Evolutionary conservation across 2,113 vertebrate genomes (phyloP).

Genomic region (Piaya cayana): DNA sequence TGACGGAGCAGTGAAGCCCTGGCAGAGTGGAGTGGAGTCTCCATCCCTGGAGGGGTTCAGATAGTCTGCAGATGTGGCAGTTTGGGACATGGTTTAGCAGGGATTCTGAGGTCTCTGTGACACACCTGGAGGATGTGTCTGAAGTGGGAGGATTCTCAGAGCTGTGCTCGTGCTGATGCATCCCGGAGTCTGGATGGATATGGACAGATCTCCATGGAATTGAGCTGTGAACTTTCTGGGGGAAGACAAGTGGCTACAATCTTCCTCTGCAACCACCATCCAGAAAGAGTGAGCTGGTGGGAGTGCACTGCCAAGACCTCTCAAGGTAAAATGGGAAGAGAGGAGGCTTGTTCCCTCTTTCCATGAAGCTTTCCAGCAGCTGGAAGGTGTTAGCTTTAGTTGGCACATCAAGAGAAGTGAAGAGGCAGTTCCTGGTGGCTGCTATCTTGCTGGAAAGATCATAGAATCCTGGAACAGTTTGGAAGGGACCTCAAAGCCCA

Average conservation of each 20-base stretch:
- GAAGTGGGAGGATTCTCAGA: neutral
- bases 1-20: too few relatives aligned
- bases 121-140: neutral
- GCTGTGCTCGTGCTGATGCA: neutral
- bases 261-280: neutral
- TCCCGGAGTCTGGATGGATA: accelerated
- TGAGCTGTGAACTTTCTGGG: accelerated
- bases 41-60: too few relatives aligned
- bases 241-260: neutral
- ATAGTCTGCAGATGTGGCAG: too few relatives aligned
- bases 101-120: neutral
- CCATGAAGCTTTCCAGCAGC: neutral
- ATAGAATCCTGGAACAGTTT: too few relatives aligned
- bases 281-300: neutral
- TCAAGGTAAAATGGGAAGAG: neutral
- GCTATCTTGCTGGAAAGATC: neutral
- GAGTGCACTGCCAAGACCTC: neutral
- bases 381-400: neutral
- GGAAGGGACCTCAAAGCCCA: too few relatives aligned
- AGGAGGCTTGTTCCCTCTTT: neutral
- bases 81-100: too few relatives aligned
- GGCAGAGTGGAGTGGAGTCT: too few relatives aligned
- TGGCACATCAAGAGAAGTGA: neutral
- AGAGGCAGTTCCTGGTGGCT: neutral
- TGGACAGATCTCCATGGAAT: accelerated